Evolutionary conservation across 2,797 vertebrate genomes (phyloP).

Genomic region (Synaphobranchus kaupii): DNA sequence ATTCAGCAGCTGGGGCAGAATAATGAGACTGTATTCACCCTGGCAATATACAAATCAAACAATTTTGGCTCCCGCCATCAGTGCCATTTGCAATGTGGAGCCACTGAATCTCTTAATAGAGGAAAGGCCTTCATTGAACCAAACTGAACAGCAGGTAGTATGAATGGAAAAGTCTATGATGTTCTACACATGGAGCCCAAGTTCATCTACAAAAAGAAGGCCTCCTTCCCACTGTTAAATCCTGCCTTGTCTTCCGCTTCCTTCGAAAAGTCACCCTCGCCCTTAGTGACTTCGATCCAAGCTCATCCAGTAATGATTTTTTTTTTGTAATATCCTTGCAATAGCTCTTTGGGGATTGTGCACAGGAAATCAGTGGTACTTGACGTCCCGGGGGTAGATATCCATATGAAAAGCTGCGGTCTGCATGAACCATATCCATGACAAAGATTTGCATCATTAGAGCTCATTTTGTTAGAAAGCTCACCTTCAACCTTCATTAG

Average conservation of each 20-base stretch:
- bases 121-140: neutral
- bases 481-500: conserved; percentile 58
- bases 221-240: neutral
- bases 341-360: neutral
- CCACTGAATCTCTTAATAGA: neutral
- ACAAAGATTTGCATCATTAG: conserved; percentile 48
- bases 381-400: neutral
- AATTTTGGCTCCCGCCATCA: neutral
- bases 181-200: neutral
- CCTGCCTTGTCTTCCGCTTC: neutral
- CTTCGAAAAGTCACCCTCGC: neutral
- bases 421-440: conserved; percentile 48
- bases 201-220: neutral
- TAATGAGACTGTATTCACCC: conserved; percentile 17
- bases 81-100: conserved; percentile 11
- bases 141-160: neutral
- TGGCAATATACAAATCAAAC: conserved; percentile 22
- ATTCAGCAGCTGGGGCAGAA: conserved; percentile 27
- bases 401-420: conserved; percentile 11
- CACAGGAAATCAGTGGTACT: neutral
- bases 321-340: neutral
- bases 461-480: conserved; percentile 47
- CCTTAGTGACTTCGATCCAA: neutral
- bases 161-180: neutral
- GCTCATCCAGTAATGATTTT: neutral